Evolutionary conservation across 2,888 invertebrate species (phyloP).

Genomic region (Proisotoma minuta): DNA sequence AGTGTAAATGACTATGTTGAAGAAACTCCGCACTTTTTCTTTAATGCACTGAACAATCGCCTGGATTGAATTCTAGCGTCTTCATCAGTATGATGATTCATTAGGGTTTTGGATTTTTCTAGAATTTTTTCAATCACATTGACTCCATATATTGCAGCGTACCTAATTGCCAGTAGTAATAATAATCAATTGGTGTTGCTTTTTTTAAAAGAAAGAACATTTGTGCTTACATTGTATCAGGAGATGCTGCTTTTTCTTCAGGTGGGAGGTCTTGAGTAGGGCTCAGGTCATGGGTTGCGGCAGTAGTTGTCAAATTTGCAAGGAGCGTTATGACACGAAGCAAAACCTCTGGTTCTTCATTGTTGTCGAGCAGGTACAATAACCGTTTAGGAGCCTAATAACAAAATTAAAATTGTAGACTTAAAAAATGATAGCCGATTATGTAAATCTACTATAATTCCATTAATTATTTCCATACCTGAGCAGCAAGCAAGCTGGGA

Average conservation of each 20-base stretch:
- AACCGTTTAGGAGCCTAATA: slow-evolving; percentile 55
- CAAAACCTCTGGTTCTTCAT: slow-evolving; percentile 52
- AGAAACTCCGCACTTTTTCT: not conserved
- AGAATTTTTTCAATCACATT: slow-evolving; percentile 51
- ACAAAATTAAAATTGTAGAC: slow-evolving; percentile 2
- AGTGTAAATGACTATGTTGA: not conserved
- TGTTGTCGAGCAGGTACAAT: slow-evolving; percentile 53
- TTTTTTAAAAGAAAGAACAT: not conserved
- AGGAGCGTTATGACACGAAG: slow-evolving; percentile 55
- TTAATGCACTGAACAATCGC: slow-evolving; percentile 47
- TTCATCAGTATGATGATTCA: slow-evolving; percentile 51
- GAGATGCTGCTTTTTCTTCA: slow-evolving; percentile 56
- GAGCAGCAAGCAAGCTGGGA: slow-evolving; percentile 57
- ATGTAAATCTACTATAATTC: slow-evolving; percentile 7
- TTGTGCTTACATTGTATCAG: slow-evolving; percentile 54
- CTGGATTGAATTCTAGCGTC: slow-evolving; percentile 50
- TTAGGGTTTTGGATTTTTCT: slow-evolving; percentile 50
- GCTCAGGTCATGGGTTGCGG: slow-evolving; percentile 51
- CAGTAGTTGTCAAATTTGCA: slow-evolving; percentile 54
- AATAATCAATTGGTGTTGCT: not conserved
- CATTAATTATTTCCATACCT: slow-evolving; percentile 51
- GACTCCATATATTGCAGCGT: slow-evolving; percentile 53
- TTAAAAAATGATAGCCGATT: not conserved
- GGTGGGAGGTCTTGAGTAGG: slow-evolving; percentile 54
- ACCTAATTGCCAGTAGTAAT: slow-evolving; percentile 48